Evolutionary conservation across 2,113 vertebrate species (phyloP), one percentile per base, ranked within the genome.

Genomic region (Onychostoma macrolepis): DNA sequence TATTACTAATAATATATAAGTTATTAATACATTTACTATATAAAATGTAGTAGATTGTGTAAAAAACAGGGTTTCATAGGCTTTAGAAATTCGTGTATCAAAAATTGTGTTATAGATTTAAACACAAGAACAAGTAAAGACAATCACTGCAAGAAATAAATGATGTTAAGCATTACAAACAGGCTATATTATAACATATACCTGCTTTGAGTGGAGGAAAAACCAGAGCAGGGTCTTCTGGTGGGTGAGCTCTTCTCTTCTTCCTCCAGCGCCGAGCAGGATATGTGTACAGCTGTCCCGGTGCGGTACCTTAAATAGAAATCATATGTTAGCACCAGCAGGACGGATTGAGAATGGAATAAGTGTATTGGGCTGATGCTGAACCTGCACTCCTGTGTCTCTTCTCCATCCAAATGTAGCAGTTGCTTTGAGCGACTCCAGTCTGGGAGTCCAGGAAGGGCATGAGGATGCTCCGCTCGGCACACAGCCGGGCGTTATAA

Each of bases 351-450:
- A 41, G 69, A 58, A 36, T 67, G 1, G 9, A 72, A 53, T 17
- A 53, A 26, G 13, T 4, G 38, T 8, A 78, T 43, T 9, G 13
- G 30, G 3, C 30, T 28, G n/a, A 28, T 19, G 53, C 33, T 2
- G 71, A 86, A 98, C 97, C 98, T 91, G 98, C 96, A 48, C 97
- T 97, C 0, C 98, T 94, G 92, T 99, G 97, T 72, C 98, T 95
- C 89, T 99, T 99, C 87, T 99, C 98, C 98, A 99, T 99, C 98
- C 98, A 99, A 91, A 99, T 99, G 87, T 99, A 99, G 92, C 98
- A 99, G 94, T 99, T 99, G 90, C 97, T 99, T 89, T 99, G 98
- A 6, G 98, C 98, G 4, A 99, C 98, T 0, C 98, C 97, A 0
- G 98, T 99, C 92, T 99, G 98, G 0, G 98, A 99, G 91, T 99